Conservation (phyloP, 2,797 vertebrate species). For the Valencia hispanica region DNA sequence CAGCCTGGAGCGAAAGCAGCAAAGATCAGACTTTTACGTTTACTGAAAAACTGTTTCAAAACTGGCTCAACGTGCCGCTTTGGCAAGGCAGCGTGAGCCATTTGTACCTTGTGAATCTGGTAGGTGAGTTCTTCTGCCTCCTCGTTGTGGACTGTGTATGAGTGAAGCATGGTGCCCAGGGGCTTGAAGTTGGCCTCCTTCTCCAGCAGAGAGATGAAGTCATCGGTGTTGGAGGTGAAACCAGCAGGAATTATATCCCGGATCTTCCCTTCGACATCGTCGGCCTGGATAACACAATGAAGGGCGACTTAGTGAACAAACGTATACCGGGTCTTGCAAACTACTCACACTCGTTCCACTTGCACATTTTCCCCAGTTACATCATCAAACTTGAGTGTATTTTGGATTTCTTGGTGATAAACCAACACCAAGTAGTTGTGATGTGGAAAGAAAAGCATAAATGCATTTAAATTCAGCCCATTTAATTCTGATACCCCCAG, state of each 20-base stretch:
- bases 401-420: not conserved
- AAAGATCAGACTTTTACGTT: not conserved
- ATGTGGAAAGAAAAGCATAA: not conserved
- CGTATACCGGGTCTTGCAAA: not conserved
- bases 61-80: not conserved
- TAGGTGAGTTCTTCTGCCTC: slow-evolving; percentile 92
- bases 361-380: not conserved
- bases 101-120: slow-evolving; percentile 93
- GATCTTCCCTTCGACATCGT: slow-evolving; percentile 94
- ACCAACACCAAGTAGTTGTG: not conserved
- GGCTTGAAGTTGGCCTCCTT: slow-evolving; percentile 96
- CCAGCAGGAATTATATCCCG: slow-evolving; percentile 92
- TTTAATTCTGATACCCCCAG: not conserved
- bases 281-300: slow-evolving; percentile 80
- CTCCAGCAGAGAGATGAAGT: slow-evolving; percentile 94
- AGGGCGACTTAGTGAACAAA: not conserved
- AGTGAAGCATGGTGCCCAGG: slow-evolving; percentile 91
- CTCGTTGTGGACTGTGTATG: slow-evolving; percentile 90
- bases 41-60: not conserved
- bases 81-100: not conserved
- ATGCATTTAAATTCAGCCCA: not conserved
- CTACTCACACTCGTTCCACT: not conserved
- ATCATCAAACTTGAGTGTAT: not conserved
- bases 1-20: slow-evolving; percentile 76
- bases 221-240: slow-evolving; percentile 91